A percentile compares a stretch with the other conserved stretches of the same genome.
These are phyloP conservation scores for Telmatherina bonti DNA, from an alignment of 2,797 vertebrate species.

Conservation along the genomic window DNA sequence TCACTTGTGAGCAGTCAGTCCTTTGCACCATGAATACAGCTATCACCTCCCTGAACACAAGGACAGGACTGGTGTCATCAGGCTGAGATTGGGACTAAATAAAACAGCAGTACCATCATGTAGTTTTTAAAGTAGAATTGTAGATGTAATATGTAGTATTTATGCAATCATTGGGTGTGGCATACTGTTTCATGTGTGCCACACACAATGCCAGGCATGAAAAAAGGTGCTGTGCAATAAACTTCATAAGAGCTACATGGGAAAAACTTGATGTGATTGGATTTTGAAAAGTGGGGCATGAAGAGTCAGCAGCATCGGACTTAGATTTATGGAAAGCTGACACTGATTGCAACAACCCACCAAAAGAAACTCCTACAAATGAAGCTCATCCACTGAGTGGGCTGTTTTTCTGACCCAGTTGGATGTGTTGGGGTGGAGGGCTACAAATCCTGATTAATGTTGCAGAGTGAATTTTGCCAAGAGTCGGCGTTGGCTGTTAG, in stretches of 20 bases:
- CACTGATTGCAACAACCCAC: slow-evolving; percentile 36
- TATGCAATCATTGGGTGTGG: not conserved
- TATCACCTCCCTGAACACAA: too few relatives aligned
- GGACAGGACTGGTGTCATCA: too few relatives aligned
- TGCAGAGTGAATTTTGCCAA: slow-evolving; percentile 43
- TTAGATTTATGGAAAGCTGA: slow-evolving; percentile 56
- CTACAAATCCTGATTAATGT: slow-evolving; percentile 57
- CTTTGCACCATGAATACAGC: too few relatives aligned
- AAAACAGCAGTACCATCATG: not conserved
- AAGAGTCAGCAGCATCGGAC: slow-evolving; percentile 47
- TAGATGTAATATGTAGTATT: not conserved
- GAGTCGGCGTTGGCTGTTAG: not conserved
- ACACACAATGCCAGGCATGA: slow-evolving; percentile 2
- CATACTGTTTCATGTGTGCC: not conserved
- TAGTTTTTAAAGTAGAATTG: not conserved
- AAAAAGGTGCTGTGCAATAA: slow-evolving; percentile 1
- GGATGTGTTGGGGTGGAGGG: slow-evolving; percentile 26
- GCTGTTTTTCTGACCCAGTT: slow-evolving; percentile 67
- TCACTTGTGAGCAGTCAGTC: too few relatives aligned
- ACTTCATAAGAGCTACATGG: slow-evolving; percentile 4
- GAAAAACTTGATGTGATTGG: slow-evolving; percentile 30
- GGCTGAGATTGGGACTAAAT: not conserved
- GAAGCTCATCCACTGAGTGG: slow-evolving; percentile 39
- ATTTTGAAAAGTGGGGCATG: slow-evolving; percentile 37
- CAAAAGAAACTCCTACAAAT: slow-evolving; percentile 61